Conservation (phyloP, 2,888 invertebrate genomes). For the Digitonthophagus gazella region DNA sequence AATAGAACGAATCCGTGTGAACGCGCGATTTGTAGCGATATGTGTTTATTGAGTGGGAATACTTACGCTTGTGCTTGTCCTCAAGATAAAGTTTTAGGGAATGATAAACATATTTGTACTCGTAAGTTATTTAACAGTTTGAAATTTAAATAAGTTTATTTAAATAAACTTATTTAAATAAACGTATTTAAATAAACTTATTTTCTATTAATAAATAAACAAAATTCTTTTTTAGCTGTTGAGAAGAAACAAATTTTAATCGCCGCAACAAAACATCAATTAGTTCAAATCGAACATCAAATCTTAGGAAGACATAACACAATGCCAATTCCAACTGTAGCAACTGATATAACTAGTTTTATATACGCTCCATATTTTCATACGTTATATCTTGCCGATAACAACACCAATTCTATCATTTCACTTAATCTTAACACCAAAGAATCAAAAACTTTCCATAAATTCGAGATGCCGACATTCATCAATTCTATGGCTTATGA, state of each 20-base stretch:
- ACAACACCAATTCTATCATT: slow-evolving; percentile 50
- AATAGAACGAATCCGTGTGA: slow-evolving; percentile 64
- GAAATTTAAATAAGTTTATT: no score
- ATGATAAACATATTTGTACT: slow-evolving; percentile 59
- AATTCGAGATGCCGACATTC: slow-evolving; percentile 45
- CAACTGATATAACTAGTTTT: slow-evolving; percentile 63
- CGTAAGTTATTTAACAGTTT: slow-evolving; percentile 45
- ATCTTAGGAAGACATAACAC: slow-evolving; percentile 65
- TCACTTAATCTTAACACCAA: slow-evolving; percentile 46
- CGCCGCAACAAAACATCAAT: slow-evolving; percentile 57
- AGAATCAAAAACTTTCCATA: slow-evolving; percentile 42
- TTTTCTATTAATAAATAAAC: no score
- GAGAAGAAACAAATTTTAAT: slow-evolving; percentile 55
- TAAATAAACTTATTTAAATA: background rate
- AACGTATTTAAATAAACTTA: no score
- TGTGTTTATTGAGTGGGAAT: slow-evolving; percentile 70
- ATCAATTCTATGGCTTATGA: slow-evolving; percentile 34
- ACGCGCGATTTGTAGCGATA: slow-evolving; percentile 65
- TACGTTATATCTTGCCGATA: slow-evolving; percentile 56
- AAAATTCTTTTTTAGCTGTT: slow-evolving; percentile 19
- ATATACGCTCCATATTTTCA: slow-evolving; percentile 63
- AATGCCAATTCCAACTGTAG: slow-evolving; percentile 44
- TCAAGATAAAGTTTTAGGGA: slow-evolving; percentile 61
- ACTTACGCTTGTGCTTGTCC: slow-evolving; percentile 73
- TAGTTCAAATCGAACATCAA: slow-evolving; percentile 65